Evolutionary conservation across 2,888 invertebrate genomes (phyloP), one percentile per base, ranked within the genome.

Genomic region (Ectemnius lituratus): DNA sequence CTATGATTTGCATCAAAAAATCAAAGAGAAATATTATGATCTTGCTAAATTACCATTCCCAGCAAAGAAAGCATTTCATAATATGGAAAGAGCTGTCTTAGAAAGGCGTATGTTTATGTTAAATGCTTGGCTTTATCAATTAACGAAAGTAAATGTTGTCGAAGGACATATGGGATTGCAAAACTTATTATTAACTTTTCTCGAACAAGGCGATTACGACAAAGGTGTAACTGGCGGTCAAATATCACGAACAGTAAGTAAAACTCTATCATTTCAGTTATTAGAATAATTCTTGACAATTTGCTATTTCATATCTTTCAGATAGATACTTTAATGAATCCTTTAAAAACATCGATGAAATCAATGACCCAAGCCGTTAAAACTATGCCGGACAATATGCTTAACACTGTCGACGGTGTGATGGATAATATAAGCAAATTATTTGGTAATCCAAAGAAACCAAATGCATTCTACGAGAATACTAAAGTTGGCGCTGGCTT

Each of bases 41-140:
- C 91, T 98, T 23, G 93, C 94, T 0, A 94, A 94, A 84, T 92
- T 98, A 46, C 93, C 95, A 27, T 97, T 98, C 88, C 98, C 98
- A 0, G 97, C 95, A 0, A 99, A 98, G 91, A 97, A 97, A 89
- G 96, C 98, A 61, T 97, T 98, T 90, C 97, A 98, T 88, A 98
- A 98, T 88, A 96, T 97, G 89, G 97, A 97, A 70, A 92, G 96
- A 11, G 91, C 94, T 1, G 95, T 98, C 27, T 91, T 98, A 67
- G 98, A 98, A 89, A 95, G 94, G 84, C 93, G 98, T 18, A 97
- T 97, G 93, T 92, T 93, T 57, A 94, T 95, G 93, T 88, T 98
- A 52, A 97, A 98, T 87, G 93, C 93, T 75, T 98, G 98, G 91
- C 92, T 98, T 80, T 93, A 94, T 86, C 94, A 94, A 66, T 89